These are phyloP conservation scores for Axea sp. DNA, from an alignment of 2,888 invertebrate species.

Conservation along the genomic window DNA sequence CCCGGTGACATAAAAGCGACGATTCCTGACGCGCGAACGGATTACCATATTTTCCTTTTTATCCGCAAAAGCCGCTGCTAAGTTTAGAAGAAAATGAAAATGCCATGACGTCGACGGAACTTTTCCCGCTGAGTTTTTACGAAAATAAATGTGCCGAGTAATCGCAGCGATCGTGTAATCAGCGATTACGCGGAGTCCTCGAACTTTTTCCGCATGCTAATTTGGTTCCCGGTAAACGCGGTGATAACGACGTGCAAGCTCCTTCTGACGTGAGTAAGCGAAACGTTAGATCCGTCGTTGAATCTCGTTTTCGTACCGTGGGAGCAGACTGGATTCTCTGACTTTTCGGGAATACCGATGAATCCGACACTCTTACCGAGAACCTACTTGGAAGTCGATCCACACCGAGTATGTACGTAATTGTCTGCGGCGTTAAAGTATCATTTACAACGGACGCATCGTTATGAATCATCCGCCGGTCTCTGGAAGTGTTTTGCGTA, in stretches of 20 bases:
- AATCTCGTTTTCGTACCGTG: conserved; percentile 37
- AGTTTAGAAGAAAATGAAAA: no score
- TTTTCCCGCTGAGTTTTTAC: no score
- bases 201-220: conserved; percentile 53
- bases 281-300: conserved; percentile 23
- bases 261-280: conserved; percentile 53
- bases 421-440: conserved; percentile 64
- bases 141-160: no score
- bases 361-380: conserved; percentile 58
- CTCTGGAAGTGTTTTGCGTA: conserved; percentile 55
- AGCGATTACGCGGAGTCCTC: no score
- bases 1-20: no score
- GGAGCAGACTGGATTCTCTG: conserved; percentile 53
- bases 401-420: conserved; percentile 62
- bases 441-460: conserved; percentile 63
- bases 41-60: no score
- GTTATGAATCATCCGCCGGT: conserved; percentile 66
- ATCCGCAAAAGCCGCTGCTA: no score
- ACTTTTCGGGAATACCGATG: conserved; percentile 66
- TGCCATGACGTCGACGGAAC: no score
- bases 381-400: conserved; percentile 63
- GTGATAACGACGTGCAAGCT: conserved; percentile 30
- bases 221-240: conserved; percentile 30
- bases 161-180: no score
- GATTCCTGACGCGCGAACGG: no score